phyloP scores from a whole-genome alignment of 2,113 vertebrate genomes.

The Sardina pilchardus region DNA sequence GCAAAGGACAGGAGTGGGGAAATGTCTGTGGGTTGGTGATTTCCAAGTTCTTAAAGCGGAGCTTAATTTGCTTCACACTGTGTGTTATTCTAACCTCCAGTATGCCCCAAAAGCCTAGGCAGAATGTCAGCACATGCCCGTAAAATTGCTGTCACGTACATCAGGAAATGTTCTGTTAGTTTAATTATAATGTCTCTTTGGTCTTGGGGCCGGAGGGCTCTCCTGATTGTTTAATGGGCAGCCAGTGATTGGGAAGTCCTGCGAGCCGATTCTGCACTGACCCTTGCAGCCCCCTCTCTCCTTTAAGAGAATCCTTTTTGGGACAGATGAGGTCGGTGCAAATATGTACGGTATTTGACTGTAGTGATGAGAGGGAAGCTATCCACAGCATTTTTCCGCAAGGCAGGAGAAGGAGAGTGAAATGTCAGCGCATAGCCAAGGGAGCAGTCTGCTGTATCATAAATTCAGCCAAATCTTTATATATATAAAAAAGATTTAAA shows the following conservation, averaged over 20 bases:
- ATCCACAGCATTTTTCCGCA: not conserved
- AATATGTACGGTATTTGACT: conserved; percentile 1
- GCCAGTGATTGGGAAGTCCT: not conserved
- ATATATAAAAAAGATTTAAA: not conserved
- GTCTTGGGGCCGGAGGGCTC: not conserved
- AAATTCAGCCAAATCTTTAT: not conserved
- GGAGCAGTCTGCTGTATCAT: not conserved
- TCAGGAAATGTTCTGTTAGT: conserved; percentile 10
- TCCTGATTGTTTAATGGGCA: not conserved
- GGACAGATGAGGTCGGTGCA: not conserved
- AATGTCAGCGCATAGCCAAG: not conserved
- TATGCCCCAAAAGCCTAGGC: not conserved
- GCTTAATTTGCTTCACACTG: not conserved
- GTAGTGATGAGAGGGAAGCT: not conserved
- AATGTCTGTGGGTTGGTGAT: not conserved
- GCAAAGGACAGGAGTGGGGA: not conserved
- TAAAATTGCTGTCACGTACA: not conserved
- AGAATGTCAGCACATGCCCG: conserved; percentile 8
- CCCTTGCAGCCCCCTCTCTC: not conserved
- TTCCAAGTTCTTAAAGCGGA: not conserved
- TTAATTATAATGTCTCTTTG: conserved; percentile 4
- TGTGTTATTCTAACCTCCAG: not conserved
- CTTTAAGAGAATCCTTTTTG: not conserved
- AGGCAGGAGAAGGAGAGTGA: not conserved
- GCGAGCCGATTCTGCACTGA: not conserved